Evolutionary conservation across 2,113 vertebrate genomes (phyloP).

Genomic region (Corythoichthys intestinalis): DNA sequence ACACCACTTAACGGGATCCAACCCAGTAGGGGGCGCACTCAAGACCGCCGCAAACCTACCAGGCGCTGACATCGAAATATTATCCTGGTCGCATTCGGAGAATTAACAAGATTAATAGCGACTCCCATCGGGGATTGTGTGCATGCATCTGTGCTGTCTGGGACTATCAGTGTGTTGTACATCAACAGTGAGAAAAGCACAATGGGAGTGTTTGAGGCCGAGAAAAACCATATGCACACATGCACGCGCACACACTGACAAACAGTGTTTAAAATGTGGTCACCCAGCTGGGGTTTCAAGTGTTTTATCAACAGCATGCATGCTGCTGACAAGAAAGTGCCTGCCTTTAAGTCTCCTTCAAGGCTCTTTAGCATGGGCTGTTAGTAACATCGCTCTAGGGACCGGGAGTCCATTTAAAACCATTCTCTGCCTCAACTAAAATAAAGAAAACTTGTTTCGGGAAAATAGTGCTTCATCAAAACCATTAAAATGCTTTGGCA

Average conservation of each 20-base stretch:
- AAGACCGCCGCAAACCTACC: conserved; percentile 1
- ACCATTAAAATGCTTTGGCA: conserved; percentile 9
- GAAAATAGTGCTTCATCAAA: conserved; percentile 22
- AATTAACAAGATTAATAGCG: conserved; percentile 43
- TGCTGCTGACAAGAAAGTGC: conserved; percentile 39
- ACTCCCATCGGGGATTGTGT: conserved; percentile 27
- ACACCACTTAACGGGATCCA: conserved; percentile 13
- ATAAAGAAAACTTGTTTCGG: conserved; percentile 55
- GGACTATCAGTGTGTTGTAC: conserved; percentile 2
- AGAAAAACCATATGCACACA: conserved; percentile 16
- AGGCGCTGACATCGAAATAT: conserved; percentile 20
- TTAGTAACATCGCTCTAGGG: conserved; percentile 60
- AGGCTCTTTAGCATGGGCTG: conserved; percentile 61
- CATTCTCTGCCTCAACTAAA: conserved; percentile 27
- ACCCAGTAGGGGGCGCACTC: conserved; percentile 32
- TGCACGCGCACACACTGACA: conserved; percentile 11
- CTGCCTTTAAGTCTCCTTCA: conserved; percentile 42
- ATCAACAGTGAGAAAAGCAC: background rate
- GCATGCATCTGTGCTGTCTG: conserved; percentile 5
- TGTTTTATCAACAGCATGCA: conserved; percentile 41
- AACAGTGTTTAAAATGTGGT: conserved; percentile 16
- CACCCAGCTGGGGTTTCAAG: conserved; percentile 10
- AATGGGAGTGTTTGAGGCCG: background rate
- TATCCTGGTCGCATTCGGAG: conserved; percentile 10
- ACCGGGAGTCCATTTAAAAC: conserved; percentile 50